These are phyloP conservation scores for Hymenopus coronatus DNA, from an alignment of 2,888 invertebrate species.

Conservation along the genomic window DNA sequence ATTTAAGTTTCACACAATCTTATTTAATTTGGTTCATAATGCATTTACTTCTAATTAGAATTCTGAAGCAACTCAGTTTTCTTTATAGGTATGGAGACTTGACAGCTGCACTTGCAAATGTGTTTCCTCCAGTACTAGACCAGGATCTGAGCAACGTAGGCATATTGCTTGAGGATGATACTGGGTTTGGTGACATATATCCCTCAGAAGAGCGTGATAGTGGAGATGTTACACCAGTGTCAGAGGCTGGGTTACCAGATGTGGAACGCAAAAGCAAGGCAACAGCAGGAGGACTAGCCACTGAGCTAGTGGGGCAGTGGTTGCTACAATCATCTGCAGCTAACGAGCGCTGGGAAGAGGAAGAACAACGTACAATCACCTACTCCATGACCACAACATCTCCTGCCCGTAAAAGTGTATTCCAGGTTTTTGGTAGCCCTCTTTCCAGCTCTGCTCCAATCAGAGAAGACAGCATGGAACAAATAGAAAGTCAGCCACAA, in stretches of 20 bases:
- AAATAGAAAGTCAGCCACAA: neutral
- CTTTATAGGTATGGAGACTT: conserved; percentile 22
- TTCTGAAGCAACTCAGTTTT: neutral
- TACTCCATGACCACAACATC: conserved; percentile 32
- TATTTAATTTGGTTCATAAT: too few relatives aligned
- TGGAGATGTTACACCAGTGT: conserved; percentile 65
- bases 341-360: conserved; percentile 20
- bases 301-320: conserved; percentile 17
- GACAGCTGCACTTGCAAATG: conserved; percentile 29
- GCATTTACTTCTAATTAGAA: too few relatives aligned
- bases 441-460: conserved; percentile 1
- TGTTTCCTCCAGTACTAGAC: conserved; percentile 29
- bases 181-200: neutral
- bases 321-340: conserved; percentile 6
- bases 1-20: too few relatives aligned
- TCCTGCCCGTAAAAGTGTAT: conserved; percentile 32
- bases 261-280: neutral
- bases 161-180: conserved; percentile 28
- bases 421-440: conserved; percentile 30
- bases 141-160: conserved; percentile 29
- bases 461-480: conserved; percentile 1
- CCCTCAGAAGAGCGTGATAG: conserved; percentile 43
- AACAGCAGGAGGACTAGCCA: neutral
- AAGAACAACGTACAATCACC: conserved; percentile 33
- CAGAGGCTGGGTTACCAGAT: neutral